A percentile compares a stretch with the other conserved stretches of the same genome.
These are phyloP conservation scores for Rhodophaea formosa DNA, from an alignment of 2,888 invertebrate species.

Conservation along the genomic window DNA sequence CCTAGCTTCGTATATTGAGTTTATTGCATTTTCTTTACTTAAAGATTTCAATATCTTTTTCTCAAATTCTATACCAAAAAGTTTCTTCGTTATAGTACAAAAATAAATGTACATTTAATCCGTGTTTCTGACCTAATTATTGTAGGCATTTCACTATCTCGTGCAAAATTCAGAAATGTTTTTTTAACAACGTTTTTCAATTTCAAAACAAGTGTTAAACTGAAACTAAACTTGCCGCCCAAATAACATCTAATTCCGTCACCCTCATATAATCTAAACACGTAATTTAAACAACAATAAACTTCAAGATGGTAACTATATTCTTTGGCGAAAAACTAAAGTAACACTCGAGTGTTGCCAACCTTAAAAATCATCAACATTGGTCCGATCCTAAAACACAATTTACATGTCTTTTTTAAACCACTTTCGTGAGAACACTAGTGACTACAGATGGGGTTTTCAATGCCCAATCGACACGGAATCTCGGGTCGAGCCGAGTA, in stretches of 20 bases:
- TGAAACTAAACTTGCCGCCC: background rate
- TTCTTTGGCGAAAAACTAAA: background rate
- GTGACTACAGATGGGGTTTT: background rate
- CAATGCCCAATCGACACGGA: background rate
- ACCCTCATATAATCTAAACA: conserved; percentile 22
- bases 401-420: conserved; percentile 67
- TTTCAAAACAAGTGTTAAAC: background rate
- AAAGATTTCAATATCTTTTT: too few relatives aligned
- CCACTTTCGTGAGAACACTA: conserved; percentile 33
- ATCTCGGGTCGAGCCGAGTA: background rate
- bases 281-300: conserved; percentile 30
- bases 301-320: conserved; percentile 46
- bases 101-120: too few relatives aligned
- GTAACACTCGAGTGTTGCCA: conserved; percentile 18
- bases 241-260: background rate
- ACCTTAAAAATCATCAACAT: conserved; percentile 45
- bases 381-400: conserved; percentile 66
- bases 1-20: too few relatives aligned
- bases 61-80: too few relatives aligned
- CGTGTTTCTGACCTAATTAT: too few relatives aligned
- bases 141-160: too few relatives aligned
- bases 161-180: too few relatives aligned
- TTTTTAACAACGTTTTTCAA: too few relatives aligned
- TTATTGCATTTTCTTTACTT: too few relatives aligned
- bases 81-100: too few relatives aligned